These are phyloP conservation scores for Bryconaethiops microstoma DNA, from an alignment of 2,797 vertebrate genomes.

Conservation along the genomic window DNA sequence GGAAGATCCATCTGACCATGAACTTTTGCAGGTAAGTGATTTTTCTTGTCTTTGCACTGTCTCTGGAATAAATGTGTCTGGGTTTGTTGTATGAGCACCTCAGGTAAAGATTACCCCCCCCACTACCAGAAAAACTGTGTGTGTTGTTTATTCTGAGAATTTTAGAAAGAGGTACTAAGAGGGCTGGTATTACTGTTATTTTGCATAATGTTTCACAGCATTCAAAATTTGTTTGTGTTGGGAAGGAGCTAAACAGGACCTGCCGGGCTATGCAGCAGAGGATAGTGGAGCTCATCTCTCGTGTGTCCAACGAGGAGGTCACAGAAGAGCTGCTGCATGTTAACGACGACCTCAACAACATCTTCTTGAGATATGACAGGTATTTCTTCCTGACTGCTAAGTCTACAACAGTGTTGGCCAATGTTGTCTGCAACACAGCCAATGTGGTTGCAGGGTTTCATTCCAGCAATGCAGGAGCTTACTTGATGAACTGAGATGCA, in stretches of 20 bases:
- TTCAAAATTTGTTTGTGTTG: slow-evolving; percentile 49
- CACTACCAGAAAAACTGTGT: background rate
- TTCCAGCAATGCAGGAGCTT: too few relatives aligned
- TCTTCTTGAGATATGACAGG: slow-evolving; percentile 96
- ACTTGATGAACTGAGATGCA: too few relatives aligned
- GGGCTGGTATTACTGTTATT: background rate
- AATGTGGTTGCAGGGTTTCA: too few relatives aligned
- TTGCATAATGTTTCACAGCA: background rate
- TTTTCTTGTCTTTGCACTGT: slow-evolving; percentile 2
- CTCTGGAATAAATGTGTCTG: background rate
- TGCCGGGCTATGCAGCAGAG: slow-evolving; percentile 97
- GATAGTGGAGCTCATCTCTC: slow-evolving; percentile 93
- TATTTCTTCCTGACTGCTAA: slow-evolving; percentile 49
- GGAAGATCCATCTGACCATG: slow-evolving; percentile 93
- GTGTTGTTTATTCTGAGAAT: slow-evolving; percentile 1
- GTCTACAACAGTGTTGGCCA: background rate
- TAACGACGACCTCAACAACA: slow-evolving; percentile 98
- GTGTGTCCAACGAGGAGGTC: slow-evolving; percentile 93
- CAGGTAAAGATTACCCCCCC: background rate
- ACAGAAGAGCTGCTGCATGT: slow-evolving; percentile 95
- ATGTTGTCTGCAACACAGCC: too few relatives aligned
- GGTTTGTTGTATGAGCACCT: background rate
- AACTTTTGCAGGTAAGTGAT: slow-evolving; percentile 86
- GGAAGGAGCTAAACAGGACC: slow-evolving; percentile 93
- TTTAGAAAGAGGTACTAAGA: background rate